Base-by-base conservation (phyloP, 1,140 invertebrate species). In the Melanaphis sacchari region DNA sequence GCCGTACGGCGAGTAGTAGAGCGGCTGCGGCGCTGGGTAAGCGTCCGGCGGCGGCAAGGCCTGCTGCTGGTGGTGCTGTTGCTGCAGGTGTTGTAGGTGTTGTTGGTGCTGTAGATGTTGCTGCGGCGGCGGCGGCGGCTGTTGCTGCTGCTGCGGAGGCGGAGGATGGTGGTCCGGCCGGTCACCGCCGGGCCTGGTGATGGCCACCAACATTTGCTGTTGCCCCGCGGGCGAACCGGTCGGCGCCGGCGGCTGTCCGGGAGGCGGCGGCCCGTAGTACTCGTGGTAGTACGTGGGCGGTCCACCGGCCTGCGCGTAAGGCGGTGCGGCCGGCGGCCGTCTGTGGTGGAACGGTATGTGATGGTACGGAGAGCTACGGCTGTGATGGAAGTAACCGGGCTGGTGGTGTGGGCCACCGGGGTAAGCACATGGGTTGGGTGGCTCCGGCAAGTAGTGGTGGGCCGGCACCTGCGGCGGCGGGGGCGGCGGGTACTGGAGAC, bases 1-100 rank as follows among this genome's bases (percentile, higher is more conserved):
- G 66, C 93, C 89, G 38, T 97, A 96, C 43, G 95, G 96, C 94
- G 97, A 96, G 95, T 97, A 97, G 95, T 96, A 97, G 94, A 96
- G 96, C 94, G 96, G 96, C 91, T 96, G 96, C 9, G 95, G 96
- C 36, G 95, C 95, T 0, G 94, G 94, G 46, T 94, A 94, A 95
- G 89, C 94, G 89, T 93, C 94, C 90, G 94, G 95, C 93, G 95
- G 96, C 54, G 95, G 93, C 92, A 93, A 85, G 22, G 84, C 59
- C 49, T 88, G 93, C 41, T 82, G 94, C 36, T 93, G 54, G 36
- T 95, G 95, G 49, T 95, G 95, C 93, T 94, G 95, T n/a, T 95
- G 95, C 38, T 95, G 95, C 93, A 94, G 95, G 52, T 94, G 93
- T 94, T 94, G 93, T 8, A 36, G 85, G 11, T 87, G 92, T 41